Conservation (phyloP, 2,888 invertebrate species). For the Dynastes hyllus region DNA sequence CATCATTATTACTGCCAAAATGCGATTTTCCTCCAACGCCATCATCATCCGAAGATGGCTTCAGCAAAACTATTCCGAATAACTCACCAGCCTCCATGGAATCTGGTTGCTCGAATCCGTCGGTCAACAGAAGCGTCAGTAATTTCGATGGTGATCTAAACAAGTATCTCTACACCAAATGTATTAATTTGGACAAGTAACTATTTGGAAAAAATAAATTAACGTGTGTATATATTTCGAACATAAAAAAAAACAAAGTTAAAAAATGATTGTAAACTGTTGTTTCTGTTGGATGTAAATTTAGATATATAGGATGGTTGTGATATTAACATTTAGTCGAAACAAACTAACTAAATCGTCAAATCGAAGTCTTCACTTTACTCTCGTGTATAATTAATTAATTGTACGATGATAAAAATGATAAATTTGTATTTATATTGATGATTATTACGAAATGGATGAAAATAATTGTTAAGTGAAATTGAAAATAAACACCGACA, state of each 20-base stretch:
- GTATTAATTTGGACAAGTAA: slow-evolving; percentile 42
- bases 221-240: neutral
- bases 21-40: slow-evolving; percentile 66
- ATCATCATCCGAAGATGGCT: slow-evolving; percentile 71
- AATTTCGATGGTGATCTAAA: slow-evolving; percentile 74
- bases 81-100: slow-evolving; percentile 64
- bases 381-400: slow-evolving; percentile 43
- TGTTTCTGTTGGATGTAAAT: slow-evolving; percentile 47
- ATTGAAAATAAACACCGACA: slow-evolving; percentile 39
- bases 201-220: slow-evolving; percentile 20
- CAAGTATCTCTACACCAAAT: slow-evolving; percentile 65
- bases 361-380: slow-evolving; percentile 32
- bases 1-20: slow-evolving; percentile 59
- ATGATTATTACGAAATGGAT: slow-evolving; percentile 48
- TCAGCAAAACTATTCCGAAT: slow-evolving; percentile 74
- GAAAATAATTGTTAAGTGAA: neutral
- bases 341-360: slow-evolving; percentile 6
- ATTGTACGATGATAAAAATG: slow-evolving; percentile 29
- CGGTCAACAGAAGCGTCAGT: slow-evolving; percentile 69
- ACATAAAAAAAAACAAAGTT: neutral
- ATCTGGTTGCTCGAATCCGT: slow-evolving; percentile 44
- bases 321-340: slow-evolving; percentile 60
- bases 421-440: slow-evolving; percentile 52
- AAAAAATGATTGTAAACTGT: slow-evolving; percentile 15
- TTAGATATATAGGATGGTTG: slow-evolving; percentile 61